Evolutionary conservation across 2,113 vertebrate species (phyloP), one percentile per base, ranked within the genome.

Genomic region (Laticauda laticaudata): DNA sequence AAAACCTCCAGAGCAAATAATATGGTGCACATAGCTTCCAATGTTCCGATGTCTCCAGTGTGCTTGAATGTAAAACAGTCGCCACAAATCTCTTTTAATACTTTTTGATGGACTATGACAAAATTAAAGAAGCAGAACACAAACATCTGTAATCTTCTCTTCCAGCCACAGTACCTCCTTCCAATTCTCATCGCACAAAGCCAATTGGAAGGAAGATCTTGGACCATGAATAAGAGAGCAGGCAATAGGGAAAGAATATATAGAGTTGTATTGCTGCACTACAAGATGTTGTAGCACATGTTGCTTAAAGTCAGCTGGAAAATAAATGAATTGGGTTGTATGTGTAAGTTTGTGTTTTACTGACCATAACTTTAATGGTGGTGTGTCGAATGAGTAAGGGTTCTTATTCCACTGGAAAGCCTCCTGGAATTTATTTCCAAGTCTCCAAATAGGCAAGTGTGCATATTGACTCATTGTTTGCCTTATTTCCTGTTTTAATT

Each of bases 401-500:
- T 93, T 95, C 94, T 93, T 34, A 64, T 48, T 93, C 91, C 90
- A 92, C 94, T 90, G 89, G 95, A 97, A 96, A 10, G n/a, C 45
- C 54, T 87, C 69, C 92, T 94, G 89, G 89, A 97, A 95, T 95
- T 97, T 96, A 94, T 96, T 96, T 96, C 54, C 89, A 94, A 95
- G 94, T 86, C 94, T 96, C 15, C 75, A 51, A 87, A 75, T 97
- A 95, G 21, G 43, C 93, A 96, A 93, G 96, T 90, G 95, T 96
- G 86, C 94, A 97, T 97, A 97, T 95, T 97, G 96, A 97, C 97
- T 94, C 90, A 90, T 96, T 96, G 96, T 97, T 97, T 97, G 95
- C 93, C 92, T 97, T 97, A 96, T 97, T 97, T 97, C 96, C 96
- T 96, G 43, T 97, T 97, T 97, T 97, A 98, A 98, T 98, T 97